Evolutionary conservation across 1,140 invertebrate genomes (phyloP).

Genomic region (Cataglyphis hispanica): DNA sequence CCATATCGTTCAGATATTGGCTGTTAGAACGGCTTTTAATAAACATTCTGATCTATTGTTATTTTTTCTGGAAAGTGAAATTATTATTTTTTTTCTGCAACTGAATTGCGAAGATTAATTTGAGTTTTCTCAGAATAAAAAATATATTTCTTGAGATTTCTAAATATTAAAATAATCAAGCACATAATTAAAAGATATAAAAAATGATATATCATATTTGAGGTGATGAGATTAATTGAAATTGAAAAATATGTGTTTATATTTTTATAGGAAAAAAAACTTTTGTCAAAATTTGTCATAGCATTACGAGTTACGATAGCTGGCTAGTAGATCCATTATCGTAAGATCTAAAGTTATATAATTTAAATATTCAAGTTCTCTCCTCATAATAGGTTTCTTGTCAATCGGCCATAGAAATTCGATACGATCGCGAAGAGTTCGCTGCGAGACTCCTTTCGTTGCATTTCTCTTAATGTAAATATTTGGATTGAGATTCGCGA

Average conservation of each 20-base stretch:
- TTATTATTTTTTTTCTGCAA: background rate
- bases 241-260: constrained; percentile 17
- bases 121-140: background rate
- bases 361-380: constrained; percentile 62
- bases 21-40: background rate
- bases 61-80: background rate
- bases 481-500: constrained; percentile 22
- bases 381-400: background rate
- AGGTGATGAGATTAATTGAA: background rate
- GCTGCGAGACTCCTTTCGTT: background rate
- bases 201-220: background rate
- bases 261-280: background rate
- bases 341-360: constrained; percentile 64
- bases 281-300: constrained; percentile 47
- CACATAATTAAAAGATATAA: background rate
- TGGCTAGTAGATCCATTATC: constrained; percentile 38
- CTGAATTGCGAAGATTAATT: background rate
- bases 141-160: background rate
- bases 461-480: constrained; percentile 42
- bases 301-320: constrained; percentile 45
- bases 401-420: constrained; percentile 15
- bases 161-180: background rate
- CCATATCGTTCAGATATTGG: no score
- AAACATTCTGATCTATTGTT: background rate
- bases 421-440: background rate